phyloP scores from a whole-genome alignment of 2,888 invertebrate species.

The Lepetodrilus schrolli region DNA sequence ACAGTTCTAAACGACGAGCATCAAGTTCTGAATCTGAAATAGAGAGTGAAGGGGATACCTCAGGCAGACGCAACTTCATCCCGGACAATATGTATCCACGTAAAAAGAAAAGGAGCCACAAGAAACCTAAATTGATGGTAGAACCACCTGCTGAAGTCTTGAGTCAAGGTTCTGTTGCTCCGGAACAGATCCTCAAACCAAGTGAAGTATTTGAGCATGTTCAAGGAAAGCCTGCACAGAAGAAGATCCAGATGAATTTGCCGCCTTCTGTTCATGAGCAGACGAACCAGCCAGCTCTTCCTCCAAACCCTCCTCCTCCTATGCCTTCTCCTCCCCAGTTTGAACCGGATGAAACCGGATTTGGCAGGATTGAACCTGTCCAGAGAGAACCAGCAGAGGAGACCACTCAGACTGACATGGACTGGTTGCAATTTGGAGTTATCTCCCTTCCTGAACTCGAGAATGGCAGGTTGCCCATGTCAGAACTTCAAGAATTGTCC shows the following conservation, averaged over 20 bases:
- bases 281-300: background rate
- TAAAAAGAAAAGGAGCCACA: conserved; percentile 7
- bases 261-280: conserved; percentile 34
- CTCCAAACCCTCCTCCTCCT: background rate
- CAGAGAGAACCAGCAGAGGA: conserved; percentile 47
- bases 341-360: conserved; percentile 43
- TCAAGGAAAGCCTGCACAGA: conserved; percentile 77
- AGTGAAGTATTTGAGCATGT: conserved; percentile 68
- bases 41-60: conserved; percentile 4
- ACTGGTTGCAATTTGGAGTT: conserved; percentile 43
- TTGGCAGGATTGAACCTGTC: conserved; percentile 69
- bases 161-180: background rate
- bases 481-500: conserved; percentile 79
- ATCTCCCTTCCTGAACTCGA: conserved; percentile 77
- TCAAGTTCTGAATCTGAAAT: conserved; percentile 30
- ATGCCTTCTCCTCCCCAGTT: background rate
- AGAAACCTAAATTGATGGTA: conserved; percentile 14
- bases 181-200: conserved; percentile 43
- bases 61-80: background rate
- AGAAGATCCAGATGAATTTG: conserved; percentile 60
- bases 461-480: conserved; percentile 65
- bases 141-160: background rate
- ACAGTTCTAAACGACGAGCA: background rate
- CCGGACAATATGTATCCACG: background rate
- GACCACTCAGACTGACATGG: conserved; percentile 34